Percentiles rank a stretch among this genome's conserved stretches.
Evolutionary conservation across 2,888 invertebrate genomes (phyloP).

Genomic region (Orthosia incerta): DNA sequence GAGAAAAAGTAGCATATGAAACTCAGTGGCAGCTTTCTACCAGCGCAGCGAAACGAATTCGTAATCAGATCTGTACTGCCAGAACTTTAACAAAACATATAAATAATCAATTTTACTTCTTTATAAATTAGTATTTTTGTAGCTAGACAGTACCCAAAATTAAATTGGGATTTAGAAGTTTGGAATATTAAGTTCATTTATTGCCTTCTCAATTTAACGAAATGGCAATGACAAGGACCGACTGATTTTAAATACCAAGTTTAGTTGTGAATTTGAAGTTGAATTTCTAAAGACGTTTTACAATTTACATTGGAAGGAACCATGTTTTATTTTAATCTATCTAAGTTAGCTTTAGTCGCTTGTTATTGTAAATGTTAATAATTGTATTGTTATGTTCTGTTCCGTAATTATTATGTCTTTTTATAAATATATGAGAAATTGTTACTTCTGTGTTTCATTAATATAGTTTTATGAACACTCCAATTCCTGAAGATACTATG

Average conservation of each 20-base stretch:
- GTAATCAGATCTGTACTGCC: no score
- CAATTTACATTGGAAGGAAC: background rate
- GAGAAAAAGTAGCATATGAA: no score
- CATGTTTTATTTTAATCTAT: slow-evolving; percentile 27
- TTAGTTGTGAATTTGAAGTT: background rate
- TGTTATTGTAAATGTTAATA: slow-evolving; percentile 17
- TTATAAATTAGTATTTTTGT: no score
- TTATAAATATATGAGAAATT: slow-evolving; percentile 20
- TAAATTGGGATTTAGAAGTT: no score
- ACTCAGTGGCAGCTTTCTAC: no score
- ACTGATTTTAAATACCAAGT: background rate
- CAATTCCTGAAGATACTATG: no score
- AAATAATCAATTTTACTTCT: no score
- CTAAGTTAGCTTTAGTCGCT: slow-evolving; percentile 6
- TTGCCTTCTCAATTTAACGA: background rate
- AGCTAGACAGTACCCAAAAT: no score
- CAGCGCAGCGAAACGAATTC: no score
- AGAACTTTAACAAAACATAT: no score
- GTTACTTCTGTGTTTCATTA: background rate
- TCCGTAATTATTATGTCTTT: no score
- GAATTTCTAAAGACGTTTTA: background rate
- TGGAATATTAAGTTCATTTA: no score
- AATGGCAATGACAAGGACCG: background rate
- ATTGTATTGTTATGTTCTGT: slow-evolving; percentile 41
- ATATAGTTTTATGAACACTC: background rate